Conservation (phyloP, 2,797 vertebrate species). For the Brachyrhaphis roseni region DNA sequence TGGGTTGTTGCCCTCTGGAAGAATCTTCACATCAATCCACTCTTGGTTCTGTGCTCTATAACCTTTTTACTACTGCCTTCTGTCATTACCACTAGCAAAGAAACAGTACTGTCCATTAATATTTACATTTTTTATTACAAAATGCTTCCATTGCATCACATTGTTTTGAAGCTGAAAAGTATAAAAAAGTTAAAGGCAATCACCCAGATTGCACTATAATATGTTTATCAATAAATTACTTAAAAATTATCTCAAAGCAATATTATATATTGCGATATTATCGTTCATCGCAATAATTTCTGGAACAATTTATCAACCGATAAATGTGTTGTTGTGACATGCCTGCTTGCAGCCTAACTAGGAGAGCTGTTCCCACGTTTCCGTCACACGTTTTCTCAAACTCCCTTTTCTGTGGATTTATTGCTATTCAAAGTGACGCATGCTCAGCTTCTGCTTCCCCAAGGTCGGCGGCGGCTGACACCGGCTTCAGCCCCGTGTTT, state of each 20-base stretch:
- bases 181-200: no score
- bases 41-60: conserved; percentile 24
- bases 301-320: not conserved
- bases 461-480: conserved; percentile 45
- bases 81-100: no score
- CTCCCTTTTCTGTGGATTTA: not conserved
- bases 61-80: conserved; percentile 5
- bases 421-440: not conserved
- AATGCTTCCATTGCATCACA: no score
- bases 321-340: not conserved
- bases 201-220: no score
- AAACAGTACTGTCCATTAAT: no score
- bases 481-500: conserved; percentile 45
- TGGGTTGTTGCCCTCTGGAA: conserved; percentile 37
- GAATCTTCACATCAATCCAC: conserved; percentile 60
- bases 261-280: not conserved
- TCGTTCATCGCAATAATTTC: not conserved
- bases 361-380: not conserved
- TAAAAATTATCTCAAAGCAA: not conserved
- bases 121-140: no score
- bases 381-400: not conserved
- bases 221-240: not conserved
- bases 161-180: no score
- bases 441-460: conserved; percentile 7
- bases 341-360: not conserved